These are phyloP conservation scores for Morpho achilles DNA, from an alignment of 2,888 invertebrate genomes.

Conservation along the genomic window DNA sequence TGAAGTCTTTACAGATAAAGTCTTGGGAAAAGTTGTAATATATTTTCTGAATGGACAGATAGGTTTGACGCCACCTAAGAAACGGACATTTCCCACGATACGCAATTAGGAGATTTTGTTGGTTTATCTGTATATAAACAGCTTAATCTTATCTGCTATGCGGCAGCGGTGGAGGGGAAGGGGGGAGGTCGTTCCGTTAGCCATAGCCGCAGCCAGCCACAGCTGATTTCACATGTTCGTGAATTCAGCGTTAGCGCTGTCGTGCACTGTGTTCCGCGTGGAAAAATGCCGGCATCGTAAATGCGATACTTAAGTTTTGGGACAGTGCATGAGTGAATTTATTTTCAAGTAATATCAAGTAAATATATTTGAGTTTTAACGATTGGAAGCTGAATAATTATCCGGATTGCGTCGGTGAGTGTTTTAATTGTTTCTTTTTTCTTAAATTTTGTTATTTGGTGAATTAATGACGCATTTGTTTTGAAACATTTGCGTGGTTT, in stretches of 20 bases:
- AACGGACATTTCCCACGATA: constrained; percentile 26
- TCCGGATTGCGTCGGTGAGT: constrained; percentile 17
- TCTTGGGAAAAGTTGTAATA: too few species aligned
- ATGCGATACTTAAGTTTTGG: constrained; percentile 16
- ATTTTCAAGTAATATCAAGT: constrained; percentile 17
- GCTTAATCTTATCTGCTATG: constrained; percentile 51
- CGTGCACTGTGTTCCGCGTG: constrained; percentile 45
- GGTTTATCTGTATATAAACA: constrained; percentile 56
- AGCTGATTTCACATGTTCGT: constrained; percentile 75
- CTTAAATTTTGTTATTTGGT: not conserved
- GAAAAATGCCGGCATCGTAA: constrained; percentile 57
- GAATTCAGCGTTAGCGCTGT: constrained; percentile 33
- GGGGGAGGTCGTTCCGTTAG: constrained; percentile 40
- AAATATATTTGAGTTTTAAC: constrained; percentile 10
- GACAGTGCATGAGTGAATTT: constrained; percentile 24
- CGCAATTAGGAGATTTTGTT: constrained; percentile 25
- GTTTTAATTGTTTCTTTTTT: constrained; percentile 4
- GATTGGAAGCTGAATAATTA: constrained; percentile 12
- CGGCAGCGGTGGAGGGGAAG: constrained; percentile 37
- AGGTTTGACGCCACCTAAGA: constrained; percentile 1
- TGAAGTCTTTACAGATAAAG: too few species aligned
- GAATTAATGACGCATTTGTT: constrained; percentile 3
- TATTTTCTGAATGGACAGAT: too few species aligned
- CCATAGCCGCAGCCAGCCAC: constrained; percentile 37
- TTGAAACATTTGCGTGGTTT: not conserved